Base-by-base conservation (phyloP, 64 coral and sea anemone genomes). In the Stichodactyla mertensii region DNA sequence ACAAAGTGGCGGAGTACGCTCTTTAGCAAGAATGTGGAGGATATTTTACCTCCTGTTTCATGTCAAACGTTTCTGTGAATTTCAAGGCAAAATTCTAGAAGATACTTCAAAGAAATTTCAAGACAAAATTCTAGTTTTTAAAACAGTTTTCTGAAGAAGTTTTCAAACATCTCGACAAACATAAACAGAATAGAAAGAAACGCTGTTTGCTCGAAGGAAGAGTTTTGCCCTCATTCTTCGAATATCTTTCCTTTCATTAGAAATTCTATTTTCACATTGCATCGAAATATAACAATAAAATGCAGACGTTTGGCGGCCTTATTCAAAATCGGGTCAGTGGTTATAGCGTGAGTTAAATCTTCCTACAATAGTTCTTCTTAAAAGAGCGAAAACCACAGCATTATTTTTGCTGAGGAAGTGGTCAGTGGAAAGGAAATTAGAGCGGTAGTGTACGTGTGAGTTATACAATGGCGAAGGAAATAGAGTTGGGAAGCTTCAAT, bases 371-470 rank as follows among this genome's bases (percentile, higher is more conserved):
- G 26, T 14, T 74, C 69, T 74, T 11, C 12, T 66, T 12, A 74
- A 74, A 74, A 28, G 36, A 31, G 24, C 69, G 24, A 74, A 74
- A 74, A 74, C 69, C 69, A 23, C 69, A 74, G 0, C 24, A 74
- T 74, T 74, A 8, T 74, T 23, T 74, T 22, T 10, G 69, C 23
- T 31, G 12, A 74, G 69, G 69, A 74, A 36, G 69, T 31, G 69
- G 69, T 31, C 24, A 74, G 24, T 27, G 10, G 7, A 74, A 6
- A 74, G 69, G 69, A 74, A 74, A 74, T 74, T 74, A 74, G 69
- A 74, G 24, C 69, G 69, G 69, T 74, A 74, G 24, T 36, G 69
- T 74, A 74, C 69, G 69, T 74, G 69, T 7, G 69, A 74, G 23
- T 0, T 13, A 27, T 31, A 74, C 69, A 74, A 74, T 74, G 27